A percentile compares a stretch with the other conserved stretches of the same genome.
phyloP scores from a whole-genome alignment of 2,113 vertebrate genomes.

The Rattus rattus region DNA sequence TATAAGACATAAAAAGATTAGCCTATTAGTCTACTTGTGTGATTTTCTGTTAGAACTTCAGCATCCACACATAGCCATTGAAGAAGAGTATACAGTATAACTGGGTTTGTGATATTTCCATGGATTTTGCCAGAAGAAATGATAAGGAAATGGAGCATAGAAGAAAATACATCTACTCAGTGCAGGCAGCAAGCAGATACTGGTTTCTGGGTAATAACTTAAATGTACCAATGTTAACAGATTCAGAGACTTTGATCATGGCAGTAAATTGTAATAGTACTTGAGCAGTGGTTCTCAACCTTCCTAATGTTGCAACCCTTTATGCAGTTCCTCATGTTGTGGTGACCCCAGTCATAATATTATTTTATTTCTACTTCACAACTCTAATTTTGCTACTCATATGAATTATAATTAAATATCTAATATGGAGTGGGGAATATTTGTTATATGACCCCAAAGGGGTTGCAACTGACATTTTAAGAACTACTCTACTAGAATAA shows the following conservation, averaged over 20 bases:
- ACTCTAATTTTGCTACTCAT: neutral
- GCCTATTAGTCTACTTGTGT: neutral
- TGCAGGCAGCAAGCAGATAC: neutral
- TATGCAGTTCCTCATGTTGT: neutral
- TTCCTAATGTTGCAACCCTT: neutral
- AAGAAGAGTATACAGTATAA: neutral
- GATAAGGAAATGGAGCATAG: neutral
- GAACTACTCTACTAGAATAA: neutral
- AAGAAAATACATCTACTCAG: neutral
- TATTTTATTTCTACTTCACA: neutral
- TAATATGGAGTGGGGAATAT: neutral
- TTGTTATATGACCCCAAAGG: neutral
- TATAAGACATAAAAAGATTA: neutral
- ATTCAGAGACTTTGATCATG: neutral
- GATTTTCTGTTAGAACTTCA: neutral
- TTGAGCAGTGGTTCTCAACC: neutral
- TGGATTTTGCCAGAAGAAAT: neutral
- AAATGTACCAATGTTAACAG: neutral
- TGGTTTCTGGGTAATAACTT: neutral
- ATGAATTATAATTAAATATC: neutral
- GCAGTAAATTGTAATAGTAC: neutral
- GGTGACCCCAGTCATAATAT: neutral
- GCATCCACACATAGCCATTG: neutral
- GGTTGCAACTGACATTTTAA: neutral
- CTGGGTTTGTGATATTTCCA: neutral